phyloP scores from a whole-genome alignment of 2,797 vertebrate species.

The Artibeus jamaicensis region DNA sequence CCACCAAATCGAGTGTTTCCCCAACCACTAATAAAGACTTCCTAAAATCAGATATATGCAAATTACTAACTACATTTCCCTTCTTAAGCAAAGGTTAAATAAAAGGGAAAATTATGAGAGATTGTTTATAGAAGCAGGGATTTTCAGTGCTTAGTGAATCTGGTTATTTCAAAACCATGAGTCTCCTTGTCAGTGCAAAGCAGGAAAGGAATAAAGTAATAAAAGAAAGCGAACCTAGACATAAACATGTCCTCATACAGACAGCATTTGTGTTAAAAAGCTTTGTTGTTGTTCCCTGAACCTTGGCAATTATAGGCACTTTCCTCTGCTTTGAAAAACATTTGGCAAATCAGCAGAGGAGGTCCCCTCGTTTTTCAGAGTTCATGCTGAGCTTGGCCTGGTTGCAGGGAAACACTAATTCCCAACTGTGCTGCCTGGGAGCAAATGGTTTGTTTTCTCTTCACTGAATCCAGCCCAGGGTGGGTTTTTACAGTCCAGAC shows the following conservation, averaged over 20 bases:
- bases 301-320: constrained; percentile 48
- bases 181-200: background rate
- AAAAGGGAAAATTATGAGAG: constrained; percentile 60
- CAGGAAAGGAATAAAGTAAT: background rate
- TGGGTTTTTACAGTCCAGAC: constrained; percentile 25
- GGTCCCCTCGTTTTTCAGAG: constrained; percentile 10
- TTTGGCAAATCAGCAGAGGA: background rate
- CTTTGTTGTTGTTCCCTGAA: constrained; percentile 33
- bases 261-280: background rate
- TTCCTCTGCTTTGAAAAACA: constrained; percentile 7
- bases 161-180: constrained; percentile 41
- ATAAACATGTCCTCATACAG: background rate
- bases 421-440: background rate
- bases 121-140: constrained; percentile 46
- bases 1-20: background rate
- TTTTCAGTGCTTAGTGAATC: constrained; percentile 46
- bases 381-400: constrained; percentile 46
- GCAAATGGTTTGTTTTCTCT: constrained; percentile 57
- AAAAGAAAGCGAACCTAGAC: background rate
- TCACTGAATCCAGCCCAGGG: constrained; percentile 39
- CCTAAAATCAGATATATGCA: constrained; percentile 49
- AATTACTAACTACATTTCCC: constrained; percentile 53
- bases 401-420: constrained; percentile 45
- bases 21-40: constrained; percentile 34
- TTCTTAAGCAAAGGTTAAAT: constrained; percentile 63